Evolutionary conservation across 2,888 invertebrate genomes (phyloP), one percentile per base, ranked within the genome.

Genomic region (Molanna angustata): DNA sequence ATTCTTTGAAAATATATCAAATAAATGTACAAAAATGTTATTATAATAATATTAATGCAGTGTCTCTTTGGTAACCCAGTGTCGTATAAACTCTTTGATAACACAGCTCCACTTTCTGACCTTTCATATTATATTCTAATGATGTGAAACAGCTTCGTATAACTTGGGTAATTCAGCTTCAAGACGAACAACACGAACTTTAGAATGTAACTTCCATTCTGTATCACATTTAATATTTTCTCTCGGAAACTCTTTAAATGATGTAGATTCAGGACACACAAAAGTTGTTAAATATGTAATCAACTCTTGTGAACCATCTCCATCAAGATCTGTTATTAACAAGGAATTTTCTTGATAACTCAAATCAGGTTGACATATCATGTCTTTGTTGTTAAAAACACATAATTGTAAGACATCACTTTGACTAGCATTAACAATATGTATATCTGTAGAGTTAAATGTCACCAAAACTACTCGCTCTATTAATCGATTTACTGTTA

Each of bases 401-500:
- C 90, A 91, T 57, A 90, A 78, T 66, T 90, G 89, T 1, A 83
- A 77, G 42, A 90, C 80, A 61, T 88, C 85, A n/a, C 83, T 86
- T 64, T 87, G 85, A 64, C 88, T 89, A 1, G 86, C 85, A 67
- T 90, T 89, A 43, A 88, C 86, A 61, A 84, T 84, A 62, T 85
- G 85, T 0, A 84, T 83, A 64, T 85, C 83, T 6, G 83, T 80
- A 53, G 84, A 83, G 66, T 89, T 87, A 66, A 89, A 88, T 13
- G 87, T 80, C n/a, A 90, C 83, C 44, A 90, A 70, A n/a, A 88
- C 80, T 32, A 89, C 85, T 21, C 84, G 79, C 67, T 90, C 90
- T 1, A 82, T 84, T 52, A 86, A 78, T 62, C 78, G 77, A 66
- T 82, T 78, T 59, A 72, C 73, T 44, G 77, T 73, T 51, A 76